phyloP scores from a whole-genome alignment of 2,113 vertebrate species.

The Odontesthes bonariensis region DNA sequence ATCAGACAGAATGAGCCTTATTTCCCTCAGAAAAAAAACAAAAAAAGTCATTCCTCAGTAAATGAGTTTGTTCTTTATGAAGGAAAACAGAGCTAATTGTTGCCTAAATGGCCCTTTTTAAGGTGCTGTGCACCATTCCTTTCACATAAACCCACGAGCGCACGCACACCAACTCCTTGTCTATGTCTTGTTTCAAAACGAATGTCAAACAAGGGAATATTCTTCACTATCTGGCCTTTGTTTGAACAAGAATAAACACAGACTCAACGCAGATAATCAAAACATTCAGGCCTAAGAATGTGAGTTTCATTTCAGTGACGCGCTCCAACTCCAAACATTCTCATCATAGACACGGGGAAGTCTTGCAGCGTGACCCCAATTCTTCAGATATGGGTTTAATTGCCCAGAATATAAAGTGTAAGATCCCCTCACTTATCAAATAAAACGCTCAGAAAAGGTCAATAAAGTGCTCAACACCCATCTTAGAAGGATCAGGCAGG shows the following conservation, averaged over 20 bases:
- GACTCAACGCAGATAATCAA: neutral
- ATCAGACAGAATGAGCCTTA: conserved; percentile 10
- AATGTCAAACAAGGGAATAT: no score
- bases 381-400: conserved; percentile 76
- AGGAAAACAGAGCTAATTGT: conserved; percentile 35
- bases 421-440: conserved; percentile 77
- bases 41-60: conserved; percentile 45
- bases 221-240: no score
- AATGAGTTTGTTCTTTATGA: conserved; percentile 38
- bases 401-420: conserved; percentile 74
- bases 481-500: conserved; percentile 61
- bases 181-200: no score
- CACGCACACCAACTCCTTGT: no score
- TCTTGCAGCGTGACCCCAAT: conserved; percentile 66
- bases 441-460: conserved; percentile 73
- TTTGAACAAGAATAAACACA: neutral
- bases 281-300: conserved; percentile 20
- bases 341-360: conserved; percentile 72
- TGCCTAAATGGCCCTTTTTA: conserved; percentile 43
- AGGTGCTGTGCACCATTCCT: neutral
- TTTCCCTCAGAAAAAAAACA: conserved; percentile 31
- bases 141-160: no score
- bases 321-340: conserved; percentile 62
- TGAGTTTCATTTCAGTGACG: conserved; percentile 50
- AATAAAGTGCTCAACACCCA: conserved; percentile 51